Base-by-base conservation (phyloP, 2,888 invertebrate genomes). In the Drosophila tanythrix region DNA sequence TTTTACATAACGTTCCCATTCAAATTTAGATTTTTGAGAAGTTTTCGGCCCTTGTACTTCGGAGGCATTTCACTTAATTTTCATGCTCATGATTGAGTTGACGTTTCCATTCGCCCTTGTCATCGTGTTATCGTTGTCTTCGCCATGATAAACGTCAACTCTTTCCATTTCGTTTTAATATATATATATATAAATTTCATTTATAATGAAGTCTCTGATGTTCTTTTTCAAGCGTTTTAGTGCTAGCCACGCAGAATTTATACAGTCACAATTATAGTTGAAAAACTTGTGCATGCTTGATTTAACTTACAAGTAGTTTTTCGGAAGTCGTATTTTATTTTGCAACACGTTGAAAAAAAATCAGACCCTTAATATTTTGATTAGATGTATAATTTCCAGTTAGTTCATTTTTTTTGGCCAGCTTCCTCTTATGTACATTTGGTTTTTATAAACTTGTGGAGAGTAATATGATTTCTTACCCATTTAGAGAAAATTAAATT, bases 141-240 rank as follows among this genome's bases (percentile, higher is more conserved):
- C 79, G 69, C 57, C 66, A 67, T 87, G 87, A 84, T 84, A 87
- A 84, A 82, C 79, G 84, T 76, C 84, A 89, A 84, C 82, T 87
- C 76, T 84, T 87, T 87, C 76, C 72, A 75, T 86, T 84, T 87
- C 79, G 82, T 79, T 82, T 89, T 76, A 88, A 21, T 21, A 21
- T 21, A 21, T 21, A 21, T 21, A 75, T 74, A 89, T 68, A 72
- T 73, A 78, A 78, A 81, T 82, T 85, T 77, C 79, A 89, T 86
- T 86, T 88, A 86, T 89, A 81, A 88, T 85, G 75, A 76, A 78
- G 65, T 67, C 74, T 50, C 76, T 61, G 53, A 35, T 46, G 11
- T 68, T 59, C 46, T 65, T 68, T 67, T 66, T 48, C 46, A 13
- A 63, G 53, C 51, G 18, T 66, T 78, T 82, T 77, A 77, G 58